phyloP scores from a whole-genome alignment of 2,113 vertebrate species.

The Carlito syrichta region DNA sequence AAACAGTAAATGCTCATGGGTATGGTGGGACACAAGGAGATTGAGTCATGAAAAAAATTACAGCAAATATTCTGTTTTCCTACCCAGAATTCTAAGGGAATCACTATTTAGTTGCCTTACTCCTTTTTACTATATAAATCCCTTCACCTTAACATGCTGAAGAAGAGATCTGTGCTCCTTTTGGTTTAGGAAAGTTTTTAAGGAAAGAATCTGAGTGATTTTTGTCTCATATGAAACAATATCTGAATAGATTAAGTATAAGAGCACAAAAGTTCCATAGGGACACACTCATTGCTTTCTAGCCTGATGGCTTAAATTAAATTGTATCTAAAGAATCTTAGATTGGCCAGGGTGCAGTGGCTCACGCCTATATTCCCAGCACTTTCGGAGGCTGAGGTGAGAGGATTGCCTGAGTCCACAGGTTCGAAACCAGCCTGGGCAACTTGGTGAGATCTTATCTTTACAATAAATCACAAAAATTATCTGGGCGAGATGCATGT shows the following conservation, averaged over 20 bases:
- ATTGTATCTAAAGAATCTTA: not conserved
- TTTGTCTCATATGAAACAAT: conserved; percentile 22
- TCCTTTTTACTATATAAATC: not conserved
- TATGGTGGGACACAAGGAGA: not conserved
- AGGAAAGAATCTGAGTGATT: not conserved
- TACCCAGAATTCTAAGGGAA: not conserved
- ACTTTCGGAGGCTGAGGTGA: not conserved
- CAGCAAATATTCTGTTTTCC: not conserved
- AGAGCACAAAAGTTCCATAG: not conserved
- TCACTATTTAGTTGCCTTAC: not conserved
- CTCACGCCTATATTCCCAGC: not conserved
- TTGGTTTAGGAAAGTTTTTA: not conserved
- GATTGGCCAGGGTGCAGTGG: not conserved
- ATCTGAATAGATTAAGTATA: not conserved
- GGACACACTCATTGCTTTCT: not conserved
- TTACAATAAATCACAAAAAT: not conserved
- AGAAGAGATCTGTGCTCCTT: not conserved
- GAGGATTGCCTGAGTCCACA: not conserved
- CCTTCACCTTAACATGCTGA: not conserved
- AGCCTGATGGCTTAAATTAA: not conserved
- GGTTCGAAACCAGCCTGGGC: not conserved
- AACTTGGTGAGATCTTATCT: not conserved
- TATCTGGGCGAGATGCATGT: not conserved
- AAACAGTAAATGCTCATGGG: not conserved
- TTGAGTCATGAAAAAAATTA: not conserved